These are phyloP conservation scores for Solenopsis fugax DNA, from an alignment of 1,140 invertebrate species.

Conservation along the genomic window DNA sequence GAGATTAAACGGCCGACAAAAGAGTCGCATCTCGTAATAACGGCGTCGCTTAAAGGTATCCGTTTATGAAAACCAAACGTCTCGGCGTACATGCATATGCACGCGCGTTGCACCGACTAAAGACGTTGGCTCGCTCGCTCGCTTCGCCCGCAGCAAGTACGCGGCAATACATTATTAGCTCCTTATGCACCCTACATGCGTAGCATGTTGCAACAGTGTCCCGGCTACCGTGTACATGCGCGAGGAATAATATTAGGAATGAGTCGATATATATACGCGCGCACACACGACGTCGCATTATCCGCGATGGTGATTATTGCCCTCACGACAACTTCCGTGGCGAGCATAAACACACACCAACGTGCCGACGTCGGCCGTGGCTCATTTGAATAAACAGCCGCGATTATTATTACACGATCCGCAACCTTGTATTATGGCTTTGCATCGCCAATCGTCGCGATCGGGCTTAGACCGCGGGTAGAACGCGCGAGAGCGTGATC, in stretches of 20 bases:
- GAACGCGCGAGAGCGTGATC: constrained; percentile 32
- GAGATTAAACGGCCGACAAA: neutral
- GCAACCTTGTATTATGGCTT: constrained; percentile 63
- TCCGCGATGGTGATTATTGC: constrained; percentile 58
- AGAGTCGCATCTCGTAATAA: constrained; percentile 35
- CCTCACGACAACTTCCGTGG: constrained; percentile 63
- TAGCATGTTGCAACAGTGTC: constrained; percentile 38
- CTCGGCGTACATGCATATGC: neutral
- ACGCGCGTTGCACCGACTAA: constrained; percentile 17
- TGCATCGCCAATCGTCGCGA: constrained; percentile 43
- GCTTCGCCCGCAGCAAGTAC: constrained; percentile 50
- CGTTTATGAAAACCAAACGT: constrained; percentile 50
- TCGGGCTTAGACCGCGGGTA: constrained; percentile 32
- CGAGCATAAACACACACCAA: constrained; percentile 64
- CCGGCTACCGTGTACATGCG: constrained; percentile 36
- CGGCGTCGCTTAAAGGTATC: constrained; percentile 24
- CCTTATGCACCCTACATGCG: constrained; percentile 65
- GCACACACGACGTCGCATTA: constrained; percentile 34
- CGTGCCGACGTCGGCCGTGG: constrained; percentile 37
- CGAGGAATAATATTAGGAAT: constrained; percentile 71
- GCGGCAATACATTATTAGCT: constrained; percentile 62
- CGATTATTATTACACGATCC: constrained; percentile 58
- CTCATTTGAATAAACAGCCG: constrained; percentile 72
- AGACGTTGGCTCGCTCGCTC: constrained; percentile 1
- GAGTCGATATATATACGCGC: constrained; percentile 50